These are phyloP conservation scores for Garra rufa DNA, from an alignment of 2,113 vertebrate species.

Conservation along the genomic window DNA sequence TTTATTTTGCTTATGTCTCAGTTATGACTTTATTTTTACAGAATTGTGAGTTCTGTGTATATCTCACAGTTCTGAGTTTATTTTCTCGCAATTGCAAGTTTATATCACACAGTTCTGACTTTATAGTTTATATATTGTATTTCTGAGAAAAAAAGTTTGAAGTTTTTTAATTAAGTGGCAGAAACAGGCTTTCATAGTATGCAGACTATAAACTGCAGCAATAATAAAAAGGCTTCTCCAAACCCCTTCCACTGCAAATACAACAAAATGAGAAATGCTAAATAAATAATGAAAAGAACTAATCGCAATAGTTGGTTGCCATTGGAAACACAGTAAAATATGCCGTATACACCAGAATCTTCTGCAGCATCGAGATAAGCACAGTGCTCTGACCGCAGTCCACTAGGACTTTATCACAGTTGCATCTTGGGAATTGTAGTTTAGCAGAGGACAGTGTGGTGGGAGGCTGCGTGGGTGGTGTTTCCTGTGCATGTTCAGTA, in stretches of 20 bases:
- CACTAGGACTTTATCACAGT: background rate
- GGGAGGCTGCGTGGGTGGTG: conserved; percentile 44
- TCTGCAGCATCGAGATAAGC: background rate
- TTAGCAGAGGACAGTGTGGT: conserved; percentile 19
- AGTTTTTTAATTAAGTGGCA: no score
- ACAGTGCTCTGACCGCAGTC: conserved; percentile 31
- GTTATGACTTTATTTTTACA: no score
- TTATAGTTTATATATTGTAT: no score
- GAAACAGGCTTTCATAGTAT: no score
- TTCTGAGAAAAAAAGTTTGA: no score
- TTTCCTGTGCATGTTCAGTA: background rate
- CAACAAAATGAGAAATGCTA: background rate
- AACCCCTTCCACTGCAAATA: background rate
- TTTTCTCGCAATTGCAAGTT: no score
- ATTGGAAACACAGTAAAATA: conserved; percentile 38
- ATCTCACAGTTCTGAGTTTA: no score
- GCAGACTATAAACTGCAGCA: background rate
- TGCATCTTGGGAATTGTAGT: conserved; percentile 50
- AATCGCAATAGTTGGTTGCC: conserved; percentile 26
- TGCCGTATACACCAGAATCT: background rate
- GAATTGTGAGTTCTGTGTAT: no score
- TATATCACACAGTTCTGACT: no score
- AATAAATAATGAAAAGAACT: conserved; percentile 15
- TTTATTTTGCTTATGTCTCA: no score
- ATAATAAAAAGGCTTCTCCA: background rate